phyloP scores from a whole-genome alignment of 2,888 invertebrate genomes.

The Cryptophagus acutangulus region DNA sequence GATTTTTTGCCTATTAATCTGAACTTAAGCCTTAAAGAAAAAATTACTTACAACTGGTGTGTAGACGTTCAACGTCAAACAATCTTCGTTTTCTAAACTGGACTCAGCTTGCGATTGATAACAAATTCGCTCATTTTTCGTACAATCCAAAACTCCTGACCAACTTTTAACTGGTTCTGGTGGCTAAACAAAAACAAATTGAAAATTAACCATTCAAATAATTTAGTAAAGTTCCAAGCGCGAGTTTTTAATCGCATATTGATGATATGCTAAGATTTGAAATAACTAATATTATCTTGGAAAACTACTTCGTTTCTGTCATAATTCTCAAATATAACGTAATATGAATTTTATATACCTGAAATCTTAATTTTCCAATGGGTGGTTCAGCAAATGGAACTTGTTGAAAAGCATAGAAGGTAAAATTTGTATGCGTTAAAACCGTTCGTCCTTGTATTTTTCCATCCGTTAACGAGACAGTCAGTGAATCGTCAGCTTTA shows the following conservation, averaged over 20 bases:
- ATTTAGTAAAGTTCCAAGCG: too few relatives aligned
- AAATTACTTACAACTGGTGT: constrained; percentile 11
- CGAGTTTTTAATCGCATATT: too few relatives aligned
- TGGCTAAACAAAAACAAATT: constrained; percentile 16
- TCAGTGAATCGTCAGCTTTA: too few relatives aligned
- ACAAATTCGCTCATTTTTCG: constrained; percentile 26
- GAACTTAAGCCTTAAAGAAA: too few relatives aligned
- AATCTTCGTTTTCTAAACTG: constrained; percentile 29
- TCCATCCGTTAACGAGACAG: too few relatives aligned
- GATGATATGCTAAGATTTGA: too few relatives aligned
- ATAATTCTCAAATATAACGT: too few relatives aligned
- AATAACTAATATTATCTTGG: too few relatives aligned
- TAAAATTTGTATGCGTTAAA: constrained; percentile 6
- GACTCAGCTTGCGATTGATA: constrained; percentile 19
- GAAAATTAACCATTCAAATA: too few relatives aligned
- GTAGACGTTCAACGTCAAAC: constrained; percentile 31
- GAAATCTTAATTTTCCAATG: constrained; percentile 18
- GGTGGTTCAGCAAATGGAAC: constrained; percentile 22
- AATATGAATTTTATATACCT: too few relatives aligned
- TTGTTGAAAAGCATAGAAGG: constrained; percentile 17
- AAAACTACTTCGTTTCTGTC: too few relatives aligned
- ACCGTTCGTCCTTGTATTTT: constrained; percentile 13
- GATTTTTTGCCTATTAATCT: too few relatives aligned
- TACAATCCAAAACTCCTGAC: constrained; percentile 29
- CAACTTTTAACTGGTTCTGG: constrained; percentile 29